Conservation (phyloP, 2,113 vertebrate genomes). For the Todiramphus saurophagus region DNA sequence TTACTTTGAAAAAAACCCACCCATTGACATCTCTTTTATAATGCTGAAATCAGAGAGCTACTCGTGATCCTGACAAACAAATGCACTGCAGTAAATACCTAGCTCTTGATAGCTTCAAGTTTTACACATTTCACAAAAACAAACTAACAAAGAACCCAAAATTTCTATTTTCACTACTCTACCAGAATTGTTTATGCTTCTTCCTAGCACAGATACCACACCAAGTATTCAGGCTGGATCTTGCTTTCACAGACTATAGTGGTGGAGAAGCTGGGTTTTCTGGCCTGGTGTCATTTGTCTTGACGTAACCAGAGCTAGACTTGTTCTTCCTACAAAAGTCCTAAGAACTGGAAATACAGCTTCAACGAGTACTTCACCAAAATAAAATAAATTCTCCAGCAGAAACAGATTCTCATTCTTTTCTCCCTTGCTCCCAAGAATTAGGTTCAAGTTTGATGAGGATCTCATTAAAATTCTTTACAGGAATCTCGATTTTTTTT, state of each 20-base stretch:
- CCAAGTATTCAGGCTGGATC: not conserved
- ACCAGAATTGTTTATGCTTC: not conserved
- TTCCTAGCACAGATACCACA: not conserved
- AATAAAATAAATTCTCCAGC: not conserved
- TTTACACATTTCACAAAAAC: not conserved
- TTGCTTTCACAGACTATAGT: not conserved
- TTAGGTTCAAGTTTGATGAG: not conserved
- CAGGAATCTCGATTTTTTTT: not conserved
- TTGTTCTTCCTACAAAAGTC: not conserved
- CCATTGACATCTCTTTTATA: not conserved
- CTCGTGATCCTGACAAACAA: not conserved
- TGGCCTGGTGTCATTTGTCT: not conserved
- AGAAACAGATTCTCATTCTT: not conserved
- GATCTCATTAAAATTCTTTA: not conserved
- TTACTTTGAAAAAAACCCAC: constrained; percentile 5
- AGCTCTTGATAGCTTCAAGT: not conserved
- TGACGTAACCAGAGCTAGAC: not conserved
- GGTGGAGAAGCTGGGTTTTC: not conserved
- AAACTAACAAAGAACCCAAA: not conserved
- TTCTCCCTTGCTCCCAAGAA: not conserved
- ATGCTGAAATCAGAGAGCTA: not conserved
- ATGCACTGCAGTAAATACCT: not conserved
- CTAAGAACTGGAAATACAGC: not conserved
- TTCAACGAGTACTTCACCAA: not conserved
- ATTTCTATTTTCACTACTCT: not conserved